Conservation (phyloP, 2,888 invertebrate genomes). For the Nomada lathburiana region DNA sequence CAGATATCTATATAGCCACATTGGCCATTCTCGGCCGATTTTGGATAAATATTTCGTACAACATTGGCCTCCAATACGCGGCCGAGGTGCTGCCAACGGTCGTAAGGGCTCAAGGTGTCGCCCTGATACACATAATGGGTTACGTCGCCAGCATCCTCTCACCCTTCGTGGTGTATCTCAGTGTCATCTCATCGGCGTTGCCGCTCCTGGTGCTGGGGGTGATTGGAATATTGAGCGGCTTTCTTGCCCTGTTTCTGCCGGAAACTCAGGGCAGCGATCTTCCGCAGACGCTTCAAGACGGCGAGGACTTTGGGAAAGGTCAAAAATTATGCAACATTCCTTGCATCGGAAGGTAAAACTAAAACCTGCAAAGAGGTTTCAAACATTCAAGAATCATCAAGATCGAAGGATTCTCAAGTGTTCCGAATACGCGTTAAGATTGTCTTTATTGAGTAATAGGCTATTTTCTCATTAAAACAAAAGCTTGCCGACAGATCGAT, state of each 20-base stretch:
- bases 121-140: constrained; percentile 94
- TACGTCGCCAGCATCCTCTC: constrained; percentile 93
- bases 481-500: too few relatives aligned
- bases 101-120: constrained; percentile 94
- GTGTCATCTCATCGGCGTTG: constrained; percentile 89
- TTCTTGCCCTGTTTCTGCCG: constrained; percentile 92
- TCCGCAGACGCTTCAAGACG: constrained; percentile 94
- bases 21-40: constrained; percentile 93
- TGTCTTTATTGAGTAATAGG: not conserved
- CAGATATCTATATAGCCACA: constrained; percentile 90
- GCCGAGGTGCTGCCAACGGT: constrained; percentile 95
- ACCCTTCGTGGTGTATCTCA: constrained; percentile 94
- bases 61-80: constrained; percentile 95
- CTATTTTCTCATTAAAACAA: too few relatives aligned
- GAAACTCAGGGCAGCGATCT: constrained; percentile 94
- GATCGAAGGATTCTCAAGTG: not conserved
- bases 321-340: constrained; percentile 94
- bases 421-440: not conserved
- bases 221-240: constrained; percentile 90
- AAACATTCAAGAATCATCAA: too few relatives aligned
- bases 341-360: constrained; percentile 88
- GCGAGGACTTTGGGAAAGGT: constrained; percentile 92
- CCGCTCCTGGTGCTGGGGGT: constrained; percentile 92
- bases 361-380: not conserved
- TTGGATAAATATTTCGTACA: constrained; percentile 95